Evolutionary conservation across 2,888 invertebrate species (phyloP), one percentile per base, ranked within the genome.

Genomic region (Tiphia femorata): DNA sequence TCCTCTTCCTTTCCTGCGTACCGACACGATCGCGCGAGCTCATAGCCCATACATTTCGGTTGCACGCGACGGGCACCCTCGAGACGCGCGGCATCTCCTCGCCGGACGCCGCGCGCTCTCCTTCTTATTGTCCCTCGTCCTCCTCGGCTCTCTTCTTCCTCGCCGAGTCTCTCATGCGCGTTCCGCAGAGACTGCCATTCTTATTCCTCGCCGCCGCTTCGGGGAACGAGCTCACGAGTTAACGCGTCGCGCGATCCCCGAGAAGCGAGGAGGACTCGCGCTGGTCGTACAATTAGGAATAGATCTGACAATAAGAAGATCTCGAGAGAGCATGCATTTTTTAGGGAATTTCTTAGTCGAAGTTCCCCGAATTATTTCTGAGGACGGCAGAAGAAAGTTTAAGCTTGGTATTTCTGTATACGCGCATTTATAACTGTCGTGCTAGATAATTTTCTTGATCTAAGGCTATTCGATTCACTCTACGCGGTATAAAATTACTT

Each of bases 211-310:
- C 35, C 38, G 30, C 27, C 17, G 37, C 57, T 58, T 44, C 30
- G 55, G 16, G 59, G 49, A 67, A 62, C 59, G 60, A 51, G 63
- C 62, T n/a, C n/a, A 55, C 57, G 62, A 71, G 72, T 69, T 67
- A 62, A 49, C 59, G 61, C 51, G 52, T 48, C 42, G 35, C 8
- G n/a, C 23, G 37, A 14, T 8, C 23, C 35, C 25, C 19, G 19
- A n/a, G 27, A 29, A 27, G 17, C 14, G 14, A 33, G 12, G 12
- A 48, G 40, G 46, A 42, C 57, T 41, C 49, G 48, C 49, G 33
- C 43, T 42, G 48, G 21, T 14, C 16, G 41, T 29, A 44, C 44
- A 41, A 62, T 64, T 64, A 58, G 62, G 57, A 64, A 64, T 64
- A 64, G 63, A 62, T 54, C 25, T 43, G n/a, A n/a, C n/a, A n/a